These are phyloP conservation scores for Plusia festucae DNA, from an alignment of 2,888 invertebrate species.

Conservation along the genomic window DNA sequence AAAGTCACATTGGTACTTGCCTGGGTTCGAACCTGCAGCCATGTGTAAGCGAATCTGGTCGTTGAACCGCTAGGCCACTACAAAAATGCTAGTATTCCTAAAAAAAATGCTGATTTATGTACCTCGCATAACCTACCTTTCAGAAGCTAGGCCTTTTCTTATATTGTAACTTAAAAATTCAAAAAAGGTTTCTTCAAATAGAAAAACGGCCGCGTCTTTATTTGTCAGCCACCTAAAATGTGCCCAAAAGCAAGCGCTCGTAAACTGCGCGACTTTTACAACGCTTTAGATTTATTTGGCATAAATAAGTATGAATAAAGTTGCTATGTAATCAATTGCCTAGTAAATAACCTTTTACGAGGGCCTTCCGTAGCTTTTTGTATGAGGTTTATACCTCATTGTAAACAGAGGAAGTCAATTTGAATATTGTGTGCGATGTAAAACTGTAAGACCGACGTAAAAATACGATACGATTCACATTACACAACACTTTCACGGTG, in stretches of 20 bases:
- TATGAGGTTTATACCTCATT: slow-evolving; percentile 2
- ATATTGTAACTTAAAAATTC: background rate
- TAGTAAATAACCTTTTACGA: slow-evolving; percentile 38
- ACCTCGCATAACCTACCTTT: too few relatives aligned
- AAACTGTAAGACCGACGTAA: background rate
- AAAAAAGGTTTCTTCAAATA: background rate
- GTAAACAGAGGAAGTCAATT: slow-evolving; percentile 1
- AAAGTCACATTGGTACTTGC: too few relatives aligned
- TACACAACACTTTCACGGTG: too few relatives aligned
- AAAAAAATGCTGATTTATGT: too few relatives aligned
- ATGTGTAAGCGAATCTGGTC: too few relatives aligned
- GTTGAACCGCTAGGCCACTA: too few relatives aligned
- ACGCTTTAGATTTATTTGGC: slow-evolving; percentile 36
- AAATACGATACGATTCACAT: background rate
- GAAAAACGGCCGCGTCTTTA: background rate
- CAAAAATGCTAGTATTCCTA: too few relatives aligned
- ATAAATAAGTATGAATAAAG: slow-evolving; percentile 27
- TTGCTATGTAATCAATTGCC: slow-evolving; percentile 30
- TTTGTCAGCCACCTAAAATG: slow-evolving; percentile 8
- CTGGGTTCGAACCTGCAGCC: too few relatives aligned
- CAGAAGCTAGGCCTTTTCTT: too few relatives aligned
- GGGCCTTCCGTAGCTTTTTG: slow-evolving; percentile 34
- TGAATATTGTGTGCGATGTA: background rate
- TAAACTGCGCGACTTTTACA: slow-evolving; percentile 37
- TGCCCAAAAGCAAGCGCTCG: slow-evolving; percentile 17